A percentile compares a stretch with the other conserved stretches of the same genome.
These are phyloP conservation scores for Pomatorhinus ruficollis DNA, from an alignment of 2,113 vertebrate genomes.

Conservation along the genomic window DNA sequence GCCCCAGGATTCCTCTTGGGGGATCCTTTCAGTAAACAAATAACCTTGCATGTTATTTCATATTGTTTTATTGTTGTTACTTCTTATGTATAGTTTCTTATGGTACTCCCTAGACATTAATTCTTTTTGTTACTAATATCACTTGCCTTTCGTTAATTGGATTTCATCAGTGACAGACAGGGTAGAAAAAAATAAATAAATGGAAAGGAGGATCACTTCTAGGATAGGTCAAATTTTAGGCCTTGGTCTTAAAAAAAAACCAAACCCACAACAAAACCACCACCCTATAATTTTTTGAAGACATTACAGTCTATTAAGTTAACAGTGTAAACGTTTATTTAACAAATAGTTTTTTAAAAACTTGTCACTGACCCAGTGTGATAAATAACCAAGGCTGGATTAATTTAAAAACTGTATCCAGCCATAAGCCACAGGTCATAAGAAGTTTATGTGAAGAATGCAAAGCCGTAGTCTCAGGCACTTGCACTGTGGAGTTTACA, in stretches of 20 bases:
- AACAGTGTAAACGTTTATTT: constrained; percentile 35
- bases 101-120: not conserved
- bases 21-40: not conserved
- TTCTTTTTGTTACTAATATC: not conserved
- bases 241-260: not conserved
- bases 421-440: not conserved
- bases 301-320: not conserved
- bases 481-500: not conserved
- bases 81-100: not conserved
- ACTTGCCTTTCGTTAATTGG: constrained; percentile 26
- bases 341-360: not conserved
- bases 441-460: constrained; percentile 42
- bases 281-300: not conserved
- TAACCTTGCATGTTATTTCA: not conserved
- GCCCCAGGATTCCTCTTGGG: not conserved
- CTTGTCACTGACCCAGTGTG: not conserved
- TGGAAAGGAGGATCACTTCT: not conserved
- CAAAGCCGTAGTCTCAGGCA: not conserved
- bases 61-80: not conserved
- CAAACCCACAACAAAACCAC: not conserved
- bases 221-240: not conserved
- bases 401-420: constrained; percentile 33
- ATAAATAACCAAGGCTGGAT: constrained; percentile 35
- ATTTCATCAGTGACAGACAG: constrained; percentile 7
- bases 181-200: not conserved